Base-by-base conservation (phyloP, 2,888 invertebrate species). In the Coremacera marginata region DNA sequence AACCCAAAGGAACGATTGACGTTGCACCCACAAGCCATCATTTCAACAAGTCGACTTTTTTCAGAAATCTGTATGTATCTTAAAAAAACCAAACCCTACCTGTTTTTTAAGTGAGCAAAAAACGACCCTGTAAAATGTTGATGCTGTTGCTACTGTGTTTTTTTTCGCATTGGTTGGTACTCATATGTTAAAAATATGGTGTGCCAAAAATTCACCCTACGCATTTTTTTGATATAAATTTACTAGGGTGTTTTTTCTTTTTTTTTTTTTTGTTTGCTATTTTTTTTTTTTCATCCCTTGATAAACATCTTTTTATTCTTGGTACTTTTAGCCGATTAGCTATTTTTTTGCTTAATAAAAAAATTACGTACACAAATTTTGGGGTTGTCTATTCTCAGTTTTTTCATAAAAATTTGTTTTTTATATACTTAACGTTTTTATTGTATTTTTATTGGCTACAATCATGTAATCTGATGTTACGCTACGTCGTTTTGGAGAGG, bases 21-120 rank as follows among this genome's bases (percentile, higher is more conserved):
- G 63, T 31, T 27, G 57, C 25, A 63, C 63, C 63, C n/a, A 51
- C 25, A 11, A 49, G 16, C 27, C 22, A 68, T 49, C 16, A 80
- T 84, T 83, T 81, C 84, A 85, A 84, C 85, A 84, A 84, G 85
- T 84, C 85, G 84, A 80, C 77, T 79, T 80, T 68, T 74, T 73
- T 25, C 14, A 37, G 16, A 37, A 8, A 63, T 34, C 16, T 16
- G 8, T 55, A 77, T 76, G 79, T n/a, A n/a, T n/a, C 75, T 78
- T 75, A 81, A 3, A 71, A 78, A 77, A 79, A n/a, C n/a, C 75
- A 78, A 70, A 37, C 34, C 55, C 55, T 70, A 70, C 70, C 70
- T 70, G 70, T 70, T 70, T 70, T 70, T 70, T 34, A 14, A 8
- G 16, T 16, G 16, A 14, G 31, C n/a, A 31, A 63, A 31, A 63